Evolutionary conservation across 2,888 invertebrate species (phyloP).

Genomic region (Caenorhabditis sp.): DNA sequence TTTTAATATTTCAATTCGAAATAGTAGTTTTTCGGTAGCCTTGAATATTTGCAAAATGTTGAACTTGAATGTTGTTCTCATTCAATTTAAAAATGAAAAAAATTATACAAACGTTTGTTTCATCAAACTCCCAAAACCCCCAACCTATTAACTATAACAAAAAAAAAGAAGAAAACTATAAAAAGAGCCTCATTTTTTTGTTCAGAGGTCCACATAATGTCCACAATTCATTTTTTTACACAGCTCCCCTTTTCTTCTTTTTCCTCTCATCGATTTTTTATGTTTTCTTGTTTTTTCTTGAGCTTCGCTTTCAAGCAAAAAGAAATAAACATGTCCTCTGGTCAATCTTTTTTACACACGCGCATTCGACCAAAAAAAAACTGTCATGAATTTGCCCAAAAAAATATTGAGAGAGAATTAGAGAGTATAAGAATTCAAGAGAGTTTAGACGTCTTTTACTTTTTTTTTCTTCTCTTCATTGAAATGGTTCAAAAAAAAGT

Average conservation of each 20-base stretch:
- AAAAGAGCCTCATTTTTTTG: neutral
- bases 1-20: too few species aligned
- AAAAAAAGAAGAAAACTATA: conserved; percentile 6
- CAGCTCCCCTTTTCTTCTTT: neutral
- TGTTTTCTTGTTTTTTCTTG: conserved; percentile 25
- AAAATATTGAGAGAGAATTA: neutral
- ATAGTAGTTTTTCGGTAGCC: too few species aligned
- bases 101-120: too few species aligned
- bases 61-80: too few species aligned
- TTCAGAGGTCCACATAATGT: conserved; percentile 13
- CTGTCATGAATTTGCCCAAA: too few species aligned
- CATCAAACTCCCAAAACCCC: too few species aligned
- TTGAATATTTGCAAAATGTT: too few species aligned
- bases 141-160: neutral
- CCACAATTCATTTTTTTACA: neutral
- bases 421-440: neutral
- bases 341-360: conserved; percentile 2
- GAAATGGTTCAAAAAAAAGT: neutral
- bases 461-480: conserved; percentile 3
- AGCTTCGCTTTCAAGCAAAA: neutral
- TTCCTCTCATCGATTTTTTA: conserved; percentile 11
- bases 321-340: conserved; percentile 19
- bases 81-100: too few species aligned
- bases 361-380: too few species aligned
- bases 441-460: neutral